phyloP scores from a whole-genome alignment of 1,140 invertebrate genomes.

The Palaemon carinicauda region DNA sequence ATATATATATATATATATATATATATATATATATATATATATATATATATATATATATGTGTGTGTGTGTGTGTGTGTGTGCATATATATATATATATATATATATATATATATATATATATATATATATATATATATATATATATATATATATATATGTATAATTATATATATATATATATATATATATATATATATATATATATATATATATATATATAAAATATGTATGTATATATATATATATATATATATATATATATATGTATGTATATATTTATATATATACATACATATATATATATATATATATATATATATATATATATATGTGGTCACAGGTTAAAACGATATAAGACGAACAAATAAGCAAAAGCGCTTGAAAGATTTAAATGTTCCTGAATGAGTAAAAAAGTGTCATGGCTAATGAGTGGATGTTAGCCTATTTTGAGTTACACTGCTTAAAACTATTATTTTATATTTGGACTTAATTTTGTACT shows the following conservation, averaged over 20 bases:
- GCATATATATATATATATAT: conserved; percentile 14
- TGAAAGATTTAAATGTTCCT: too few species aligned
- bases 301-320: too few species aligned
- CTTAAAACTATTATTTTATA: too few species aligned
- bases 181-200: conserved; percentile 28
- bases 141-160: conserved; percentile 20
- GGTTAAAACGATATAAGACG: too few species aligned
- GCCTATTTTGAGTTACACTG: too few species aligned
- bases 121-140: conserved; percentile 20
- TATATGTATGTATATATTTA: conserved; percentile 14
- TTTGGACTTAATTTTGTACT: too few species aligned
- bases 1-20: conserved; percentile 9
- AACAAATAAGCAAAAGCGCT: too few species aligned
- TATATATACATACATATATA: conserved; percentile 21
- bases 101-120: neutral
- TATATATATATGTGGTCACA: too few species aligned
- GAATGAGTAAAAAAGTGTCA: too few species aligned
- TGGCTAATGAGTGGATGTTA: too few species aligned
- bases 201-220: conserved; percentile 28
- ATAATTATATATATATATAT: conserved; percentile 14
- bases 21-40: conserved; percentile 12
- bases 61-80: neutral
- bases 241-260: conserved; percentile 23
- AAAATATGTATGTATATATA: conserved; percentile 17
- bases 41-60: conserved; percentile 14